Percentiles rank a stretch among this genome's conserved stretches.
These are phyloP conservation scores for Lasioglossum baleicum DNA, from an alignment of 1,140 invertebrate genomes.

Conservation along the genomic window DNA sequence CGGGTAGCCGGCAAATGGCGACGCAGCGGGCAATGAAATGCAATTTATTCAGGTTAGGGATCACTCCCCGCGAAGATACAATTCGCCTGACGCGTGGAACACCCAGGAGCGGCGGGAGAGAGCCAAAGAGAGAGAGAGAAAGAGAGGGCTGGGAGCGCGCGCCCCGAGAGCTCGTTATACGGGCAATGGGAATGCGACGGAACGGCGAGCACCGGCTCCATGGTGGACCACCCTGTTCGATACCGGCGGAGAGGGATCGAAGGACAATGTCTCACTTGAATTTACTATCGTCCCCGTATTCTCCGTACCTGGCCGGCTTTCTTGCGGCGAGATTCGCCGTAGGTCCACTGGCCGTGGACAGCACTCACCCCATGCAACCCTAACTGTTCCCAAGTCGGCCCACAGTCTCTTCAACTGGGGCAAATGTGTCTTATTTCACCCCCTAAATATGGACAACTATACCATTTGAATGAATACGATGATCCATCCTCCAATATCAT, in stretches of 20 bases:
- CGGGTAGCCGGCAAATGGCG: slow-evolving; percentile 36
- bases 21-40: slow-evolving; percentile 58
- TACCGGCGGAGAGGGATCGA: slow-evolving; percentile 56
- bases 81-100: slow-evolving; percentile 71
- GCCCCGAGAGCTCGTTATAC: slow-evolving; percentile 67
- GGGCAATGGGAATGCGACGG: slow-evolving; percentile 68
- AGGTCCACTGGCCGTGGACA: neutral
- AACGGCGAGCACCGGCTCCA: slow-evolving; percentile 53
- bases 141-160: slow-evolving; percentile 26
- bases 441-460: too few species aligned
- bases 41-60: slow-evolving; percentile 66
- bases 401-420: neutral
- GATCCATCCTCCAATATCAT: too few species aligned
- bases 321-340: slow-evolving; percentile 55
- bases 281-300: slow-evolving; percentile 67
- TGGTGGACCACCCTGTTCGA: slow-evolving; percentile 66
- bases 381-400: neutral
- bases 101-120: slow-evolving; percentile 64
- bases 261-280: slow-evolving; percentile 70
- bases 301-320: slow-evolving; percentile 59
- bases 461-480: too few species aligned
- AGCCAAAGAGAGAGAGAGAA: neutral
- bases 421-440: too few species aligned
- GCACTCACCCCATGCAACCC: neutral
- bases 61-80: slow-evolving; percentile 67